These are phyloP conservation scores for Calliopum simillimum DNA, from an alignment of 2,888 invertebrate genomes.

Conservation along the genomic window DNA sequence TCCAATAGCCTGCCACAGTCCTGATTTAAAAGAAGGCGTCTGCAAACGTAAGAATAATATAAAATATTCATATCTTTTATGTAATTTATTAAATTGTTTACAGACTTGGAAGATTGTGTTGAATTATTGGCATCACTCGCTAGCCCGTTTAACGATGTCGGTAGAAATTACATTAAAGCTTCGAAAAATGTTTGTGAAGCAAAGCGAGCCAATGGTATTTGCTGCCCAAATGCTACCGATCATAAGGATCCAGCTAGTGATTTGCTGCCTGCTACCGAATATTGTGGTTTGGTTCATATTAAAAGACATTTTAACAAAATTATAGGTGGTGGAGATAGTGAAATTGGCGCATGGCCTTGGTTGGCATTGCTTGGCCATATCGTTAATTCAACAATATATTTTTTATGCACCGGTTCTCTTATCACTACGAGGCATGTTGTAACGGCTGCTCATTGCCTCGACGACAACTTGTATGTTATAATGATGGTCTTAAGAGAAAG, in stretches of 20 bases:
- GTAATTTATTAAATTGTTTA: conserved; percentile 15
- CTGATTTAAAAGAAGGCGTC: conserved; percentile 21
- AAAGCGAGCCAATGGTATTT: conserved; percentile 47
- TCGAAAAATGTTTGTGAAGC: conserved; percentile 50
- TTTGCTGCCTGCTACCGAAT: conserved; percentile 36
- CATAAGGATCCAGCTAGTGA: conserved; percentile 28
- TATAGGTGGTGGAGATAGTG: conserved; percentile 77
- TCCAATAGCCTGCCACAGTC: background rate
- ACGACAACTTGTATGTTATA: conserved; percentile 53
- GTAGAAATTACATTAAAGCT: conserved; percentile 46
- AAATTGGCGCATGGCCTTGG: conserved; percentile 81
- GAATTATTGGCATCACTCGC: conserved; percentile 37
- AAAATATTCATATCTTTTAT: conserved; percentile 35
- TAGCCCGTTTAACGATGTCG: conserved; percentile 47
- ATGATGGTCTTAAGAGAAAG: no score
- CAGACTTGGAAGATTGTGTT: conserved; percentile 51
- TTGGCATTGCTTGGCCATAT: conserved; percentile 78
- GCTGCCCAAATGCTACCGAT: conserved; percentile 48
- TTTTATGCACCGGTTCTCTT: conserved; percentile 67
- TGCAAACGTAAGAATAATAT: conserved; percentile 45
- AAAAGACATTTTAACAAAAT: conserved; percentile 71
- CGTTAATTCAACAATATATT: conserved; percentile 55
- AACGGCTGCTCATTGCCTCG: conserved; percentile 68
- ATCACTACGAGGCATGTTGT: conserved; percentile 71
- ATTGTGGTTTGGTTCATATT: conserved; percentile 73